Evolutionary conservation across 2,113 vertebrate genomes (phyloP), one percentile per base, ranked within the genome.

Genomic region (Rana temporaria): DNA sequence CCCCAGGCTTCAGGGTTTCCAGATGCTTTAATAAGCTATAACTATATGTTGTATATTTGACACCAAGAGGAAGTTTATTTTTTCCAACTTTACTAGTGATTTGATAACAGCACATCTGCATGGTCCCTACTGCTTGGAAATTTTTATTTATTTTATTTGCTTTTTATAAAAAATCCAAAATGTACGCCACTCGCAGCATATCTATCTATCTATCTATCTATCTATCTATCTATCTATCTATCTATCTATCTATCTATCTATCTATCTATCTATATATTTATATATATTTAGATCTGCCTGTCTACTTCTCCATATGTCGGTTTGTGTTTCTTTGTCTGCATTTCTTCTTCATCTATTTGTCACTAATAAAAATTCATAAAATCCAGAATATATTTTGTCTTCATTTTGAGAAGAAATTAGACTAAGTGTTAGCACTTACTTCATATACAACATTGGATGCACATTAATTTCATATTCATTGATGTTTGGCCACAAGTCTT

Each of bases 401-500:
- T 53, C 14, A 79, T 69, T 68, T 42, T 24, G n/a, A 24, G 32
- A 79, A 34, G 2, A 69, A 59, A 42, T 70, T 3, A 26, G 20
- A 48, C 1, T n/a, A 14, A 42, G 42, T 70, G 55, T 71, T 48
- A 30, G 20, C n/a, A 2, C 18, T 69, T 69, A 71, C n/a, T 60
- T 52, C 6, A 9, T 62, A 16, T 6, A 26, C n/a, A 66, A 42
- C 15, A 32, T 12, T 68, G 42, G 30, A 71, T 60, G 16, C 48
- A 67, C 56, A 62, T 19, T 60, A 19, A 80, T 60, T 80, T 56
- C 55, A 71, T 62, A 59, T 59, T 80, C 38, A 80, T 42, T 80
- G 30, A 74, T 68, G 57, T 68, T 76, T 67, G 71, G 72, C 71
- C 71, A 75, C 53, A 83, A 81, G 68, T 76, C 71, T 83, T 83